Conservation (phyloP, 2,797 vertebrate species). For the Lutjanus argentimaculatus region DNA sequence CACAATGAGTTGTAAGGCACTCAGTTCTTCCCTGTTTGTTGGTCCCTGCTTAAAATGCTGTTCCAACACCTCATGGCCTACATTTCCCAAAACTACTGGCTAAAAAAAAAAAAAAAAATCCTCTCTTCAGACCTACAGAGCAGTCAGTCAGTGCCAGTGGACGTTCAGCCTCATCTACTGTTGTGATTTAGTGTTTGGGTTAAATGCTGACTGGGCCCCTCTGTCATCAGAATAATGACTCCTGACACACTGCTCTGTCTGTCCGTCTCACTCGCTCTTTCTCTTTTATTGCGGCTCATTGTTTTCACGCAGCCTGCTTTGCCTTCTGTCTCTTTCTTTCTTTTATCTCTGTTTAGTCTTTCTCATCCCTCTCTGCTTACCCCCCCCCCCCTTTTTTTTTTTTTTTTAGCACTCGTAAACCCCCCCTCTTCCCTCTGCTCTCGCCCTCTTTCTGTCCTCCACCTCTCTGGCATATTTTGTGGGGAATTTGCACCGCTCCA, state of each 20-base stretch:
- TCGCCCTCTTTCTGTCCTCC: constrained; percentile 27
- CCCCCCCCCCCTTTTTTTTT: constrained; percentile 5
- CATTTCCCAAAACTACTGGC: constrained; percentile 14
- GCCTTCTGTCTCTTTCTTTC: constrained; percentile 40
- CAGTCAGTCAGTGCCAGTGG: background rate
- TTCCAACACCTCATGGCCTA: constrained; percentile 1
- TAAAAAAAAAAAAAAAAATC: background rate
- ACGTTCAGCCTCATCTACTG: constrained; percentile 22
- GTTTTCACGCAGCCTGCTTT: constrained; percentile 47
- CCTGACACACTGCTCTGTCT: constrained; percentile 51
- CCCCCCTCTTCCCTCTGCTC: background rate
- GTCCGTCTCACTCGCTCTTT: constrained; percentile 37
- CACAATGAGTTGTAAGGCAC: too few relatives aligned
- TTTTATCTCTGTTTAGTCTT: constrained; percentile 56
- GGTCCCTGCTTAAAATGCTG: background rate
- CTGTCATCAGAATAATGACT: constrained; percentile 64
- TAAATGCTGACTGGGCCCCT: constrained; percentile 58
- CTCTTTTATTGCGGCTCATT: constrained; percentile 43
- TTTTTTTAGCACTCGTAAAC: background rate
- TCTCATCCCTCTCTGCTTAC: constrained; percentile 45
- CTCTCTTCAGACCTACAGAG: background rate
- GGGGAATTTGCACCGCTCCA: constrained; percentile 62
- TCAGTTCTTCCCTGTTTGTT: too few relatives aligned
- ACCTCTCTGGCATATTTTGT: constrained; percentile 65
- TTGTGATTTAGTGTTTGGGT: constrained; percentile 40